phyloP scores from a whole-genome alignment of 2,888 invertebrate genomes.

The Drosophila neotestacea region DNA sequence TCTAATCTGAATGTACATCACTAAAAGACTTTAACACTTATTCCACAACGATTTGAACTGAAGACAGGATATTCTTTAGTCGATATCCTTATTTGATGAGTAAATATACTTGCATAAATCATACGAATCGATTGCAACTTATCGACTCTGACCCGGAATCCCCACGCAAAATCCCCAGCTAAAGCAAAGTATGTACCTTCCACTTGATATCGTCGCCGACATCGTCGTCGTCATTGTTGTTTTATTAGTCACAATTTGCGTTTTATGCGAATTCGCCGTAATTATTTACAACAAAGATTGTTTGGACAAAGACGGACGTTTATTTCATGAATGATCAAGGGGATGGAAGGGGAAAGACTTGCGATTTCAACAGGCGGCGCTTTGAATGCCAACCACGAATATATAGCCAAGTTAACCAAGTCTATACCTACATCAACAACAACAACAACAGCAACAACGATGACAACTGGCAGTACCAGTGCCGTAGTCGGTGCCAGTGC shows the following conservation, averaged over 20 bases:
- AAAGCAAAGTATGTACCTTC: conserved; percentile 23
- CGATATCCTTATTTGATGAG: neutral
- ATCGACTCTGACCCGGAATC: conserved; percentile 55
- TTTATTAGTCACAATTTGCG: conserved; percentile 68
- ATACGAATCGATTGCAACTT: conserved; percentile 63
- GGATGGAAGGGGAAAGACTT: conserved; percentile 19
- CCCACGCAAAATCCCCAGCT: conserved; percentile 50
- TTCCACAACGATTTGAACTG: too few relatives aligned
- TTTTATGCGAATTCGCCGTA: conserved; percentile 60
- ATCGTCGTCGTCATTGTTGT: conserved; percentile 43
- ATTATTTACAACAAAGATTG: conserved; percentile 72
- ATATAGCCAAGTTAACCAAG: conserved; percentile 15
- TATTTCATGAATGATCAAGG: conserved; percentile 7
- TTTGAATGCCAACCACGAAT: conserved; percentile 52
- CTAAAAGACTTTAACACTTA: too few relatives aligned
- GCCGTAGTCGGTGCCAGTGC: conserved; percentile 9
- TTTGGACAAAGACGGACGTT: conserved; percentile 47
- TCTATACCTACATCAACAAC: conserved; percentile 32
- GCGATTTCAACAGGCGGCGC: conserved; percentile 52
- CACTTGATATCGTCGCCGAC: conserved; percentile 38
- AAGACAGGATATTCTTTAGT: conserved; percentile 5
- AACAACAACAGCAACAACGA: conserved; percentile 2
- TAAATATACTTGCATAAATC: conserved; percentile 52
- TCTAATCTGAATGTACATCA: too few relatives aligned
- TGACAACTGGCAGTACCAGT: conserved; percentile 48